phyloP scores from a whole-genome alignment of 2,113 vertebrate species.

The Columbina picui region DNA sequence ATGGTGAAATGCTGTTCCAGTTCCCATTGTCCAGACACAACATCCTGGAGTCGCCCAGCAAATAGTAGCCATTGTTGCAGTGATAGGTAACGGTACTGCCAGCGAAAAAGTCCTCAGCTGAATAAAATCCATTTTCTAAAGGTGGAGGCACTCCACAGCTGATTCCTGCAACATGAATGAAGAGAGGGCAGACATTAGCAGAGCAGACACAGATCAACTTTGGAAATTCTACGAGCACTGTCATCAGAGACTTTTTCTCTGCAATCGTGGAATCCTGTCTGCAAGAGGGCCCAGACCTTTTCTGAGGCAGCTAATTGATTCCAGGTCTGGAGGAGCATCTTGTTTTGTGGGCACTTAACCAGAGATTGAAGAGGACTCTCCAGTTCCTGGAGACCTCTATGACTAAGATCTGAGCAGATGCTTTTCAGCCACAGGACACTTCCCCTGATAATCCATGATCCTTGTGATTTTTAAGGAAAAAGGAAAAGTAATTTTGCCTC shows the following conservation, averaged over 20 bases:
- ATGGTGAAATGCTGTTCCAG: constrained; percentile 89
- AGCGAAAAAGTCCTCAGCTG: constrained; percentile 86
- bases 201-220: neutral
- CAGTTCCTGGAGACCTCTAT: neutral
- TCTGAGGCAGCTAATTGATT: neutral
- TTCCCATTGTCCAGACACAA: constrained; percentile 89
- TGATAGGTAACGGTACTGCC: constrained; percentile 88
- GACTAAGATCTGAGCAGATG: neutral
- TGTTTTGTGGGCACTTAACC: neutral
- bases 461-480: neutral
- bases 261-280: neutral
- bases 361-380: neutral
- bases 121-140: constrained; percentile 89
- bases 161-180: constrained; percentile 75
- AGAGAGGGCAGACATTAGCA: neutral
- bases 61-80: constrained; percentile 91
- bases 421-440: neutral
- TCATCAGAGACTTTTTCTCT: accelerated
- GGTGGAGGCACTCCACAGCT: constrained; percentile 87
- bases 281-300: neutral
- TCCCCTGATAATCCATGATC: neutral
- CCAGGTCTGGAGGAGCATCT: neutral
- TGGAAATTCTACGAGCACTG: neutral
- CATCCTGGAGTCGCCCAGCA: constrained; percentile 90
- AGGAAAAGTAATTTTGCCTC: neutral